A percentile compares a stretch with the other conserved stretches of the same genome.
phyloP scores from a whole-genome alignment of 1,140 invertebrate genomes.

The Pararge aegeria region DNA sequence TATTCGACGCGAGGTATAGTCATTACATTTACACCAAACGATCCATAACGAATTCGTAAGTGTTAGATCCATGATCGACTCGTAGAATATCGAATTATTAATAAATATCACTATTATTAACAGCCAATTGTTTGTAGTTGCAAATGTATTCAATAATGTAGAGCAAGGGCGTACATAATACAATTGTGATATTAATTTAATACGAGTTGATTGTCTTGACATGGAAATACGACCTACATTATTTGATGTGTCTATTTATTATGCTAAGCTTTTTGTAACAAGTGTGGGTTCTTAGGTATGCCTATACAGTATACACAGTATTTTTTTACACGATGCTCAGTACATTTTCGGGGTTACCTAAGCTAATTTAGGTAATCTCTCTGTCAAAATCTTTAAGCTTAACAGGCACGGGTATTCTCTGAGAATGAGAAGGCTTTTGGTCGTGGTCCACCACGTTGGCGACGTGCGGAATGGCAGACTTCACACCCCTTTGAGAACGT shows the following conservation, averaged over 20 bases:
- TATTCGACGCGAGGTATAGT: conserved; percentile 3
- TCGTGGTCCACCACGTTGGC: too few species aligned
- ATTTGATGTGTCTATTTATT: conserved; percentile 11
- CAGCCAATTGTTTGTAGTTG: conserved; percentile 23
- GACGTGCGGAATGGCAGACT: too few species aligned
- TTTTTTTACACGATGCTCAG: too few species aligned
- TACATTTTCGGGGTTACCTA: too few species aligned
- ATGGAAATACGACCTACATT: conserved; percentile 26
- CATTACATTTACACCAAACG: conserved; percentile 21
- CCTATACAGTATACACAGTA: too few species aligned
- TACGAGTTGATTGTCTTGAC: conserved; percentile 32
- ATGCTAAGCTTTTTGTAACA: conserved; percentile 5
- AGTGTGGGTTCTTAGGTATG: not conserved
- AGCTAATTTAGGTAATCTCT: too few species aligned
- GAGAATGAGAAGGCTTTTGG: too few species aligned
- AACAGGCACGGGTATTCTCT: too few species aligned
- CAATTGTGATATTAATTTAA: conserved; percentile 26
- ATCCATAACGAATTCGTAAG: conserved; percentile 27
- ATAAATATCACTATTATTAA: conserved; percentile 15
- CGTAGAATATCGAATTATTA: conserved; percentile 28
- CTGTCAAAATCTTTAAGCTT: too few species aligned
- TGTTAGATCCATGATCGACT: conserved; percentile 6
- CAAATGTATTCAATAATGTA: conserved; percentile 29
- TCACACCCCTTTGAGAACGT: too few species aligned
- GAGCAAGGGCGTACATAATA: conserved; percentile 33